These are phyloP conservation scores for Manis javanica DNA, from an alignment of 2,797 vertebrate genomes.

Conservation along the genomic window DNA sequence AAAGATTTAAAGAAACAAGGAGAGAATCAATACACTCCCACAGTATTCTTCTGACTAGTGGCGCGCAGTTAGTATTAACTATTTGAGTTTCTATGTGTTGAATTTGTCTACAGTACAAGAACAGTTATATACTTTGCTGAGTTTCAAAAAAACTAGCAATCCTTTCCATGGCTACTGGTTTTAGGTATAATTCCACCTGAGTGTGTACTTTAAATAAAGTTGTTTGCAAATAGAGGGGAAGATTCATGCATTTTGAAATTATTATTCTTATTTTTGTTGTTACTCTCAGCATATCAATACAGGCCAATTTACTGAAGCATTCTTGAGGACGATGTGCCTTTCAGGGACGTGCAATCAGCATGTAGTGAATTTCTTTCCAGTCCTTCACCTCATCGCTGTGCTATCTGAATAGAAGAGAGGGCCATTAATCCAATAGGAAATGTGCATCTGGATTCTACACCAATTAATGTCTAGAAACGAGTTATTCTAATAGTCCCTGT, in stretches of 20 bases:
- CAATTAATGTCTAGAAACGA: neutral
- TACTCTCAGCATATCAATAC: neutral
- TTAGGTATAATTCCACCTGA: neutral
- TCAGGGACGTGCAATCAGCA: neutral
- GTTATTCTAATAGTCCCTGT: neutral
- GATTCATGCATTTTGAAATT: neutral
- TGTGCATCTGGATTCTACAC: neutral
- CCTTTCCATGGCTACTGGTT: neutral
- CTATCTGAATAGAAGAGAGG: neutral
- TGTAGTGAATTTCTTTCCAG: neutral
- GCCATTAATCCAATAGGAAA: neutral
- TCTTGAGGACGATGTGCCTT: neutral
- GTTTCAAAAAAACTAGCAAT: neutral
- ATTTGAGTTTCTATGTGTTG: neutral
- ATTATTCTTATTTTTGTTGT: neutral
- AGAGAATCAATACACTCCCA: neutral
- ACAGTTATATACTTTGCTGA: neutral
- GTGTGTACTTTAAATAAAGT: neutral
- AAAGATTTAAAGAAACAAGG: constrained; percentile 17
- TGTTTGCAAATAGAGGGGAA: neutral
- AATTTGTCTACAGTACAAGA: neutral
- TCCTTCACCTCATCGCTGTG: neutral
- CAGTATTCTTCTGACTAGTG: neutral
- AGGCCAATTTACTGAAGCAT: neutral
- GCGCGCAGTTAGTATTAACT: neutral